Percentiles rank a stretch among this genome's conserved stretches.
These are phyloP conservation scores for Mythimna loreyi DNA, from an alignment of 2,888 invertebrate species.

Conservation along the genomic window DNA sequence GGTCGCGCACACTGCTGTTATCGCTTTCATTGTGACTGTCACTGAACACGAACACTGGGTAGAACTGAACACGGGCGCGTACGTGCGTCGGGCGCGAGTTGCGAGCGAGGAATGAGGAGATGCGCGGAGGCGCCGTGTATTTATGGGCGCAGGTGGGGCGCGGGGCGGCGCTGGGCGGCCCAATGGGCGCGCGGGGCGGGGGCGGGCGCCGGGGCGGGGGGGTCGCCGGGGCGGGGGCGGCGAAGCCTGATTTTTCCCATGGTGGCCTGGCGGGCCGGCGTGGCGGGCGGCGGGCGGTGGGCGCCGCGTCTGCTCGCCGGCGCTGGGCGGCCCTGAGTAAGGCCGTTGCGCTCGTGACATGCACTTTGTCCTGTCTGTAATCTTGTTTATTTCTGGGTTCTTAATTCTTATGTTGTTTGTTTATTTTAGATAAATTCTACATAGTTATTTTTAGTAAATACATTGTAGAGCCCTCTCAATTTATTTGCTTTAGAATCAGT, in stretches of 20 bases:
- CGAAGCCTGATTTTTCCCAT: conserved; percentile 90
- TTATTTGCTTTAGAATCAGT: neutral
- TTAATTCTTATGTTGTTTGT: conserved; percentile 68
- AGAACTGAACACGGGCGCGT: conserved; percentile 75
- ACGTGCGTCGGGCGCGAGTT: conserved; percentile 77
- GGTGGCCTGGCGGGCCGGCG: conserved; percentile 72
- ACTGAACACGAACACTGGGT: conserved; percentile 89
- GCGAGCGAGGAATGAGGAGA: conserved; percentile 89
- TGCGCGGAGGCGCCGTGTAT: conserved; percentile 83
- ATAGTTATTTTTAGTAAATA: conserved; percentile 1
- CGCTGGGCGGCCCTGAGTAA: conserved; percentile 88
- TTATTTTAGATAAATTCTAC: conserved; percentile 23
- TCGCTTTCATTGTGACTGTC: conserved; percentile 93
- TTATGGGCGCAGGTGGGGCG: conserved; percentile 88
- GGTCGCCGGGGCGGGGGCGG: conserved; percentile 87
- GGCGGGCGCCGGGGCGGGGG: conserved; percentile 89
- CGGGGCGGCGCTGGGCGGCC: conserved; percentile 86
- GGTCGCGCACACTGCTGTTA: conserved; percentile 94
- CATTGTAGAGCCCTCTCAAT: neutral
- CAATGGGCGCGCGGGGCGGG: conserved; percentile 89
- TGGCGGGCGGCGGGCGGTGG: conserved; percentile 69
- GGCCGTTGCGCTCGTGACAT: conserved; percentile 90
- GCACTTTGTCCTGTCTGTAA: conserved; percentile 84
- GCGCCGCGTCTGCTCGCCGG: conserved; percentile 82
- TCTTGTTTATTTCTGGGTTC: conserved; percentile 77